phyloP scores from a whole-genome alignment of 53 echinoderm and acorn worm genomes.

The Holothuria scabra region DNA sequence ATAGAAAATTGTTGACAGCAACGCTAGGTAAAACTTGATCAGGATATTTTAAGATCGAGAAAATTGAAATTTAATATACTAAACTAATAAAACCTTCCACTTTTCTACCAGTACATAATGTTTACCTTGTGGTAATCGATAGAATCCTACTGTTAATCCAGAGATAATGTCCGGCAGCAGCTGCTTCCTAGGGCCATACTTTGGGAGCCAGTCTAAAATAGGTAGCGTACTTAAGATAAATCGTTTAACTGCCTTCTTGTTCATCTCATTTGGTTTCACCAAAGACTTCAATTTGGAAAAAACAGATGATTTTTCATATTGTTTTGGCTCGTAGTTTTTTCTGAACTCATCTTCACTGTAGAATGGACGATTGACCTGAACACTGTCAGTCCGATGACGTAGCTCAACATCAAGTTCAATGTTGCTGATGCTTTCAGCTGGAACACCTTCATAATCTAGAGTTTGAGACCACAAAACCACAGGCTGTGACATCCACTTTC shows the following conservation, averaged over 20 bases:
- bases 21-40: too few species aligned
- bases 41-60: too few species aligned
- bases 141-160: slow-evolving; percentile 66
- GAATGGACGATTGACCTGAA: slow-evolving; percentile 73
- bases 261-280: slow-evolving; percentile 19
- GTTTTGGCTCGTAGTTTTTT: slow-evolving; percentile 61
- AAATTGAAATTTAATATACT: too few species aligned
- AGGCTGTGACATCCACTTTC: too few species aligned
- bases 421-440: slow-evolving; percentile 49
- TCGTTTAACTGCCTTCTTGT: slow-evolving; percentile 18
- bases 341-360: slow-evolving; percentile 84
- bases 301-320: slow-evolving; percentile 44
- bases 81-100: too few species aligned
- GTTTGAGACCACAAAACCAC: too few species aligned
- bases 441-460: slow-evolving; percentile 30
- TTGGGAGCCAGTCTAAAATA: slow-evolving; percentile 57
- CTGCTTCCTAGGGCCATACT: slow-evolving; percentile 48
- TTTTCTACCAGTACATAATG: too few species aligned
- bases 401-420: slow-evolving; percentile 43
- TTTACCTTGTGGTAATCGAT: slow-evolving; percentile 73
- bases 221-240: slow-evolving; percentile 40
- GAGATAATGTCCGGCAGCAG: slow-evolving; percentile 56
- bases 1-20: too few species aligned
- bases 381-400: slow-evolving; percentile 34
- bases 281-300: slow-evolving; percentile 25